Conservation (phyloP, 2,113 vertebrate species). For the Rhea pennata region DNA sequence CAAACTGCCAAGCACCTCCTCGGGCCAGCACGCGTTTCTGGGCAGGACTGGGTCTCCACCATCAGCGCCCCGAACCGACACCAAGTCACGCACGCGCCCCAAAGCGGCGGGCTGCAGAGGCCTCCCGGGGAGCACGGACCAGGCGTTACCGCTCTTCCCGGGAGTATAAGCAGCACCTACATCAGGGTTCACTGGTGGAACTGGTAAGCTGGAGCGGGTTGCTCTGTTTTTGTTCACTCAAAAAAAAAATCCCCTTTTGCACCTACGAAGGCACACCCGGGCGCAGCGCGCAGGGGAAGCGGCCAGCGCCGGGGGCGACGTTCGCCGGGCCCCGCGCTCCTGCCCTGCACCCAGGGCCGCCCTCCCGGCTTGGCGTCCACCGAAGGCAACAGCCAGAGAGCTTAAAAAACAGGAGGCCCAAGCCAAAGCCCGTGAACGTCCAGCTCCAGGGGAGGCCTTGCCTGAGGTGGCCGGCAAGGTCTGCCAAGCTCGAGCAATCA, state of each 20-base stretch:
- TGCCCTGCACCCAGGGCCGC: background rate
- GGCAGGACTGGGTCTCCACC: background rate
- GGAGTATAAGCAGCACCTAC: background rate
- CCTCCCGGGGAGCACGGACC: background rate
- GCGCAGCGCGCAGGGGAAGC: background rate
- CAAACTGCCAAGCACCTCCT: fast-evolving
- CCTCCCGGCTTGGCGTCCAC: background rate
- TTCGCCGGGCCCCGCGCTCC: background rate
- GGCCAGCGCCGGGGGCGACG: fast-evolving
- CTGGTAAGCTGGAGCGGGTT: background rate
- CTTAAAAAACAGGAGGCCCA: background rate
- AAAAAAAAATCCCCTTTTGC: too few species aligned
- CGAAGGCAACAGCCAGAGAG: fast-evolving
- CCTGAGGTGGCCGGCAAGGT: fast-evolving
- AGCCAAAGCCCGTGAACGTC: background rate
- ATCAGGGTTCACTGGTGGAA: background rate
- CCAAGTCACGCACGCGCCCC: background rate
- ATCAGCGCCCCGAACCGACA: background rate
- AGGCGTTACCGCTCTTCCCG: background rate
- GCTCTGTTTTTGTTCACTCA: background rate
- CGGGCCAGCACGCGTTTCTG: background rate
- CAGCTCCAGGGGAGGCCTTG: background rate
- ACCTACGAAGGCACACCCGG: background rate
- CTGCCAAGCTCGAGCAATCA: background rate
- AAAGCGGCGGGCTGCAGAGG: background rate